These are phyloP conservation scores for Lophius americanus DNA, from an alignment of 2,797 vertebrate genomes.

Conservation along the genomic window DNA sequence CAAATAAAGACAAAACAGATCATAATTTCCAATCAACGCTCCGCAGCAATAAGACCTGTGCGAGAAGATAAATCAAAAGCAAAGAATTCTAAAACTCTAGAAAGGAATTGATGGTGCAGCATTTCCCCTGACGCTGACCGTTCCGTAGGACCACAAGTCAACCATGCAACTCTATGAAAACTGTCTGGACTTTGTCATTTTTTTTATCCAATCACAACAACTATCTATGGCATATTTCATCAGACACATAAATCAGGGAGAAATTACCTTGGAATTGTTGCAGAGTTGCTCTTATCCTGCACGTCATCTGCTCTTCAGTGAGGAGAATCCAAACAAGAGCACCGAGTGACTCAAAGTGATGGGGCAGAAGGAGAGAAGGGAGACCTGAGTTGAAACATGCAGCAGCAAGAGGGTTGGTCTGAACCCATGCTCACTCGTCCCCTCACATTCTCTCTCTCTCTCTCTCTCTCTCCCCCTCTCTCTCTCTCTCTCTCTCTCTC, in stretches of 20 bases:
- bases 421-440: slow-evolving; percentile 7
- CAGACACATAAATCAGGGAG: slow-evolving; percentile 1
- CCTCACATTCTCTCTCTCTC: slow-evolving; percentile 11
- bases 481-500: slow-evolving; percentile 20
- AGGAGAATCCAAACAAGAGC: slow-evolving; percentile 59
- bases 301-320: slow-evolving; percentile 49
- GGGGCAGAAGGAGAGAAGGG: slow-evolving; percentile 45
- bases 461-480: slow-evolving; percentile 19
- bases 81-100: neutral
- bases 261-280: slow-evolving; percentile 63
- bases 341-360: slow-evolving; percentile 57
- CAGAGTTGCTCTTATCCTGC: slow-evolving; percentile 16
- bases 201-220: neutral
- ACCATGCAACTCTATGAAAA: neutral
- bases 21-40: no score
- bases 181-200: neutral
- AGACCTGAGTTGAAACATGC: slow-evolving; percentile 62
- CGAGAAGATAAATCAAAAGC: neutral
- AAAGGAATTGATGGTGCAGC: no score
- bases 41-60: no score
- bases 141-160: neutral
- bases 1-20: no score
- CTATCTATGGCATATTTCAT: neutral
- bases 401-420: slow-evolving; percentile 65
- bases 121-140: neutral